Conservation (phyloP, 2,888 invertebrate genomes). For the Germaria angustata region DNA sequence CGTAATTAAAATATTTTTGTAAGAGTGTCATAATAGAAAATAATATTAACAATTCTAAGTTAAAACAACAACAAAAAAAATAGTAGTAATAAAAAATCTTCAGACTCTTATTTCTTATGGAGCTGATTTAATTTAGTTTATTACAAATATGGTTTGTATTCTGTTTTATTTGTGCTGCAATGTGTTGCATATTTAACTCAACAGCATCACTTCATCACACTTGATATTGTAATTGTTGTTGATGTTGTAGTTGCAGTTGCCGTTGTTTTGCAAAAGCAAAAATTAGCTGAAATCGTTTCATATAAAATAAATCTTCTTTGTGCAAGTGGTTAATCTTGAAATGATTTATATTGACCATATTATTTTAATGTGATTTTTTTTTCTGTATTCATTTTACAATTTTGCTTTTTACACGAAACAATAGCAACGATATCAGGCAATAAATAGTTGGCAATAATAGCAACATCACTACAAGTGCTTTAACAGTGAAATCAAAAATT, state of each 20-base stretch:
- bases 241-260: slow-evolving; percentile 4
- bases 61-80: background rate
- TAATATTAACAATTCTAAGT: slow-evolving; percentile 32
- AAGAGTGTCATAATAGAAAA: slow-evolving; percentile 44
- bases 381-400: background rate
- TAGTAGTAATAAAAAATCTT: background rate
- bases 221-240: slow-evolving; percentile 39
- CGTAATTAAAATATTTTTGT: slow-evolving; percentile 56
- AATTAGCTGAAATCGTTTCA: slow-evolving; percentile 58
- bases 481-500: slow-evolving; percentile 6
- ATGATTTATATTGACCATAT: slow-evolving; percentile 73
- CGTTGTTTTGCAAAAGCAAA: slow-evolving; percentile 28
- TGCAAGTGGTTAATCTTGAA: slow-evolving; percentile 76
- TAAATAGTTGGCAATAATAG: slow-evolving; percentile 37
- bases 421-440: slow-evolving; percentile 52
- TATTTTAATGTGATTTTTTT: slow-evolving; percentile 60
- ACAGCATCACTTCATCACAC: slow-evolving; percentile 61
- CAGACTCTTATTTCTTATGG: slow-evolving; percentile 40
- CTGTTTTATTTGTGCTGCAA: slow-evolving; percentile 20
- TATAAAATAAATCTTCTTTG: slow-evolving; percentile 65
- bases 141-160: slow-evolving; percentile 35
- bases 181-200: slow-evolving; percentile 51
- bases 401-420: slow-evolving; percentile 1
- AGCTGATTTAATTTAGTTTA: slow-evolving; percentile 23
- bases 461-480: slow-evolving; percentile 11